A percentile compares a stretch with the other conserved stretches of the same genome.
These are phyloP conservation scores for Holocentrus rufus DNA, from an alignment of 2,797 vertebrate species.

Conservation along the genomic window DNA sequence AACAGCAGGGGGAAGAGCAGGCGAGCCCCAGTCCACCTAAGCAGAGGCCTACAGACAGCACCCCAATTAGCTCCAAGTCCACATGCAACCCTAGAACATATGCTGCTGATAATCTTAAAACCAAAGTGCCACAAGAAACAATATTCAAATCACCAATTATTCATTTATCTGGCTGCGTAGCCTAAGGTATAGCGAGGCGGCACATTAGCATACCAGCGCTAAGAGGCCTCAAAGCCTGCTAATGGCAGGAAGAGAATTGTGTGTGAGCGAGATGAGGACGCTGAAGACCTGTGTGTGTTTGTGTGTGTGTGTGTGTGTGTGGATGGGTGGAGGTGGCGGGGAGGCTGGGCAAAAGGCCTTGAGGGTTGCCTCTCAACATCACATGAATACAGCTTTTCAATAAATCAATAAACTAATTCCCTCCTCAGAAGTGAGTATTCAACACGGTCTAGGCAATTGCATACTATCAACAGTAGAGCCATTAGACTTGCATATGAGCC, in stretches of 20 bases:
- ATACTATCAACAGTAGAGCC: constrained; percentile 17
- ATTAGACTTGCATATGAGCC: constrained; percentile 43
- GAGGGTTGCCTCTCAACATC: constrained; percentile 41
- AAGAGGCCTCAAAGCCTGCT: constrained; percentile 51
- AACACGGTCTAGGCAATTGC: neutral
- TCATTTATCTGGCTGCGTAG: constrained; percentile 47
- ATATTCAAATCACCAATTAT: constrained; percentile 70
- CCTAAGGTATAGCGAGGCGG: constrained; percentile 49
- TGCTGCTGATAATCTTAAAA: constrained; percentile 63
- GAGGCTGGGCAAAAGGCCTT: constrained; percentile 33
- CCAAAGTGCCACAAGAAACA: constrained; percentile 60
- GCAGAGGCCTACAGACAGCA: constrained; percentile 48
- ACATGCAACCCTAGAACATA: constrained; percentile 63
- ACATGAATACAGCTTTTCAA: constrained; percentile 65
- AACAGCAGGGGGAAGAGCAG: constrained; percentile 71
- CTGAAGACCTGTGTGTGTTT: neutral
- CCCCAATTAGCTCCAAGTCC: constrained; percentile 73
- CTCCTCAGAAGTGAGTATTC: constrained; percentile 32
- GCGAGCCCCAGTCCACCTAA: constrained; percentile 44
- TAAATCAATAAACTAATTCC: constrained; percentile 72
- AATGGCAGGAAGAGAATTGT: constrained; percentile 37
- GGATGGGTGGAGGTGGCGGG: constrained; percentile 7
- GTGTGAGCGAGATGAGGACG: neutral
- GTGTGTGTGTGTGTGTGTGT: constrained; percentile 1
- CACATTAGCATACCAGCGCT: constrained; percentile 56